These are phyloP conservation scores for Rhincodon typus DNA, from an alignment of 2,797 vertebrate genomes.

Conservation along the genomic window DNA sequence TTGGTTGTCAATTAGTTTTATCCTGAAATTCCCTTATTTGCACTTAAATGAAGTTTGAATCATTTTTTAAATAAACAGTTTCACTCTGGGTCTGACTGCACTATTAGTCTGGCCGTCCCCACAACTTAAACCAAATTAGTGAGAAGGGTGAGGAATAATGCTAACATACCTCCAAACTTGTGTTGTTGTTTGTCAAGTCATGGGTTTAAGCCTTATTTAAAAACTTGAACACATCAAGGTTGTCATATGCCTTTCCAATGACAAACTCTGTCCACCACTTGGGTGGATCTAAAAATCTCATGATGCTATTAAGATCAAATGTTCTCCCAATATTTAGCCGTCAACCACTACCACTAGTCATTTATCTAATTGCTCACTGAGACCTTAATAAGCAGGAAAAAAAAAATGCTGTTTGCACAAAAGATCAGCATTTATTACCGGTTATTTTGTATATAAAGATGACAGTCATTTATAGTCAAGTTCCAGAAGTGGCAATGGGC, in stretches of 20 bases:
- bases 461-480: not conserved
- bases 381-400: too few species aligned
- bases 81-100: not conserved
- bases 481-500: too few species aligned
- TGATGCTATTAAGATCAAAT: not conserved
- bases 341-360: too few species aligned
- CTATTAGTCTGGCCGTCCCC: not conserved
- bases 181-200: not conserved
- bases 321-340: too few species aligned
- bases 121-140: not conserved
- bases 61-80: not conserved
- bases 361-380: too few species aligned
- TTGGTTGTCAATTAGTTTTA: too few species aligned
- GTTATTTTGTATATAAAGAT: not conserved
- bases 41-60: not conserved
- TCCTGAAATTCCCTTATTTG: not conserved
- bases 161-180: not conserved
- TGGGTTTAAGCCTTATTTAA: not conserved
- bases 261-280: not conserved
- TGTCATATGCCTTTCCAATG: not conserved
- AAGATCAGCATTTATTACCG: not conserved
- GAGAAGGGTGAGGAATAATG: not conserved
- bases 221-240: not conserved
- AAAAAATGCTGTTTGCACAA: too few species aligned
- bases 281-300: not conserved